Conservation (phyloP, 2,797 vertebrate genomes). For the Clarias pachynema region DNA sequence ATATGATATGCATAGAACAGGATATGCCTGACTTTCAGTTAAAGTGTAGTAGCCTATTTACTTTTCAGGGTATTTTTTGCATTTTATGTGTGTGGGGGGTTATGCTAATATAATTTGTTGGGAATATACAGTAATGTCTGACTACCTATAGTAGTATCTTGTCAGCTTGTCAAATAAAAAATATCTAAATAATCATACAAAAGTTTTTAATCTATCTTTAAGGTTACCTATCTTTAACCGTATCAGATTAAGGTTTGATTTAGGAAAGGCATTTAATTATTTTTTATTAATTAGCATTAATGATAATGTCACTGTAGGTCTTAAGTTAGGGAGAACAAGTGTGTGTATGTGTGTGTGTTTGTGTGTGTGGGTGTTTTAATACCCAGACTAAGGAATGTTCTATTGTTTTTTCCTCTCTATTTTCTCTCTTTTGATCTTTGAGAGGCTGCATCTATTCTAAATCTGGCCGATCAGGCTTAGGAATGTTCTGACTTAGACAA, state of each 20-base stretch:
- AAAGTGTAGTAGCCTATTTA: constrained; percentile 6
- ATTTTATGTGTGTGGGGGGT: neutral
- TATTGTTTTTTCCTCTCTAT: neutral
- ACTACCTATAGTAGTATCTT: neutral
- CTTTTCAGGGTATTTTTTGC: neutral
- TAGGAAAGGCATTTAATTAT: neutral
- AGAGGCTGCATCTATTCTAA: constrained; percentile 7
- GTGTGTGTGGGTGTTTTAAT: neutral
- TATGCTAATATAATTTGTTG: neutral
- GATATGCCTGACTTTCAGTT: neutral
- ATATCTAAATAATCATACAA: too few relatives aligned
- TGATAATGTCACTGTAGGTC: neutral
- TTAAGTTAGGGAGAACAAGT: neutral
- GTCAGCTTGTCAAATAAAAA: neutral
- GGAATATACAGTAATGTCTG: neutral
- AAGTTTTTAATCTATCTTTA: too few relatives aligned
- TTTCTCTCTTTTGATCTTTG: constrained; percentile 13
- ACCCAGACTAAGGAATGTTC: constrained; percentile 20
- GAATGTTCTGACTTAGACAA: constrained; percentile 3
- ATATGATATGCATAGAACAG: neutral
- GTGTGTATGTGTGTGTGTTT: neutral
- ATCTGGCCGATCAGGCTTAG: neutral
- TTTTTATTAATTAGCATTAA: neutral
- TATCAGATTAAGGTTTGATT: neutral
- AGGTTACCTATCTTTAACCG: neutral